Evolutionary conservation across 1,140 invertebrate genomes (phyloP).

Genomic region (Psix sp.): DNA sequence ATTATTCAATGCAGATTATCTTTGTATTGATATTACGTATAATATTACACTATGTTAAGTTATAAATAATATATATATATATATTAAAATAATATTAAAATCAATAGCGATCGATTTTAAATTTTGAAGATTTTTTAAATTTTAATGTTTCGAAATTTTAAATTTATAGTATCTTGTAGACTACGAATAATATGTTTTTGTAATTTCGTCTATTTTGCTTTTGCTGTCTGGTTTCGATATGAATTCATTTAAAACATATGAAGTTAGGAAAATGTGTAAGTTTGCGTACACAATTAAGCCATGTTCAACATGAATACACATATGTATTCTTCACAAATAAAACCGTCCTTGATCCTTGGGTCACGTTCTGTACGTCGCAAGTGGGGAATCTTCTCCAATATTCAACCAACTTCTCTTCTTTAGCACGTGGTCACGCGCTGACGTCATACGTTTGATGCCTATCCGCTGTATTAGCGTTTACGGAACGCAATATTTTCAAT

Average conservation of each 20-base stretch:
- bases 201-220: no score
- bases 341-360: constrained; percentile 75
- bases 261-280: constrained; percentile 16
- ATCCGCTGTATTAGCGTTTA: constrained; percentile 32
- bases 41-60: constrained; percentile 12
- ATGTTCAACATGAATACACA: constrained; percentile 56
- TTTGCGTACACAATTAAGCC: constrained; percentile 46
- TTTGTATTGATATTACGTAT: constrained; percentile 38
- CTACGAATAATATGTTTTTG: no score
- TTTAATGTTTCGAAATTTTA: no score
- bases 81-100: no score
- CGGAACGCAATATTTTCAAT: no score
- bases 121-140: no score
- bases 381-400: constrained; percentile 57
- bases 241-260: constrained; percentile 30
- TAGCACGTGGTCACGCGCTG: constrained; percentile 70
- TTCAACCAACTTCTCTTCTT: constrained; percentile 60
- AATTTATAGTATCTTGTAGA: no score
- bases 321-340: constrained; percentile 68
- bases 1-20: constrained; percentile 35
- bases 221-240: constrained; percentile 11
- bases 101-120: no score
- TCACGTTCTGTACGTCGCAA: constrained; percentile 70
- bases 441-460: constrained; percentile 65
- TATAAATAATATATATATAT: no score